These are phyloP conservation scores for Euzophera pinguis DNA, from an alignment of 2,888 invertebrate genomes.

Conservation along the genomic window DNA sequence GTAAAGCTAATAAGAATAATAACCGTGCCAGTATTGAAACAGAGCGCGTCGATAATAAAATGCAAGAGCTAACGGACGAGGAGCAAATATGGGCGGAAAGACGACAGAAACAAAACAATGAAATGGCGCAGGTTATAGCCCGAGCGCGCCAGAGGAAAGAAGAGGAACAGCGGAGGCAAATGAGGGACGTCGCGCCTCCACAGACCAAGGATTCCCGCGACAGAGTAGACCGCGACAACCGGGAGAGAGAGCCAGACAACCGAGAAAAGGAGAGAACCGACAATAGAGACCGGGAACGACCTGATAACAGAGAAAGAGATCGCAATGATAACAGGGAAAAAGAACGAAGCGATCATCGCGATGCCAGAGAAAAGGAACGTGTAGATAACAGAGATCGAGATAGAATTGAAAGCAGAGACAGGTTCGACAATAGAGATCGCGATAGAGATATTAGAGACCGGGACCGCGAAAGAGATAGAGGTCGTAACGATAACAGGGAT, in stretches of 20 bases:
- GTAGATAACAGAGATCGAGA: slow-evolving; percentile 33
- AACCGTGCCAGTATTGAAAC: slow-evolving; percentile 52
- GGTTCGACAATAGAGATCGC: slow-evolving; percentile 25
- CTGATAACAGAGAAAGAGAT: slow-evolving; percentile 36
- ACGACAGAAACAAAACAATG: slow-evolving; percentile 83
- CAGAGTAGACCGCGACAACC: slow-evolving; percentile 40
- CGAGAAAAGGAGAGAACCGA: slow-evolving; percentile 45
- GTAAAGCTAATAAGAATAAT: slow-evolving; percentile 51
- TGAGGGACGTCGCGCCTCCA: slow-evolving; percentile 53
- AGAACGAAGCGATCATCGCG: slow-evolving; percentile 36
- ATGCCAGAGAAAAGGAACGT: slow-evolving; percentile 38
- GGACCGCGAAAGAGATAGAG: slow-evolving; percentile 35
- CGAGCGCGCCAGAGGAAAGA: slow-evolving; percentile 92
- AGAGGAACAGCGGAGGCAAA: slow-evolving; percentile 89
- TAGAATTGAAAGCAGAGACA: slow-evolving; percentile 49
- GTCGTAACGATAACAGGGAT: slow-evolving; percentile 35
- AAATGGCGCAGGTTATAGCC: slow-evolving; percentile 89
- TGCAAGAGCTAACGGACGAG: slow-evolving; percentile 62
- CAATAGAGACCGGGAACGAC: slow-evolving; percentile 41
- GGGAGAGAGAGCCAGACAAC: slow-evolving; percentile 49
- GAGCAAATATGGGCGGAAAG: slow-evolving; percentile 84
- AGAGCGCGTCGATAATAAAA: slow-evolving; percentile 60
- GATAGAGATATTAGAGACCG: slow-evolving; percentile 40
- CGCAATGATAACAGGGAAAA: slow-evolving; percentile 71
- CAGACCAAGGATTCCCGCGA: slow-evolving; percentile 43